Base-by-base conservation (phyloP, 64 coral and sea anemone genomes). In the Anthopleura sola region DNA sequence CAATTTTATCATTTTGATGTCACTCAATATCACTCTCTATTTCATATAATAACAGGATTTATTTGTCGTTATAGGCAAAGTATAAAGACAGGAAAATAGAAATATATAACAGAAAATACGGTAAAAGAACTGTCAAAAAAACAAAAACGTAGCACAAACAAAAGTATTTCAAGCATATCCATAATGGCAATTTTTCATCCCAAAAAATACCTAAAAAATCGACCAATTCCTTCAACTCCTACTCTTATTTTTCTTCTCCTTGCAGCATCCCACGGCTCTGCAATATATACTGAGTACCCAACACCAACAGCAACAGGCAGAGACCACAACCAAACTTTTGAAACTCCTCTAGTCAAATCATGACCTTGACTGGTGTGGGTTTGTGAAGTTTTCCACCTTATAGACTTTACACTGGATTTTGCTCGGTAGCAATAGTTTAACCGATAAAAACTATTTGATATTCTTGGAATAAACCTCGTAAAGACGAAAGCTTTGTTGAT, bases 181-280 rank as follows among this genome's bases (percentile, higher is more conserved):
- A n/a, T n/a, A n/a, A n/a, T n/a, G n/a, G n/a, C n/a, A n/a, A n/a
- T n/a, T n/a, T n/a, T n/a, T n/a, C n/a, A n/a, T n/a, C n/a, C n/a
- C n/a, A n/a, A n/a, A n/a, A 40, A 20, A 21, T 82, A 95, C 96
- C 96, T 99, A 62, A 99, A 94, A 82, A 99, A 99, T 90, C 96
- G 88, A 47, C 87, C 86, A 75, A 99, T 75, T 28, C 92, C 93
- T 84, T 94, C 96, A 2, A 92, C 32, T 31, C 78, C 38, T 19
- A 95, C 96, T 78, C 90, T 83, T 33, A 99, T 68, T 75, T 83
- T 94, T 76, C 96, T 84, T 80, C 96, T 94, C 38, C 81, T 83
- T 48, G 36, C 78, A 36, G 83, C 68, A 48, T 91, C 90, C 96
- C 92, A 95, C 17, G 90, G 84, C 77, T 81, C 55, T 39, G 81